Evolutionary conservation across 2,888 invertebrate genomes (phyloP).

Genomic region (Polyommatus iphigenia): DNA sequence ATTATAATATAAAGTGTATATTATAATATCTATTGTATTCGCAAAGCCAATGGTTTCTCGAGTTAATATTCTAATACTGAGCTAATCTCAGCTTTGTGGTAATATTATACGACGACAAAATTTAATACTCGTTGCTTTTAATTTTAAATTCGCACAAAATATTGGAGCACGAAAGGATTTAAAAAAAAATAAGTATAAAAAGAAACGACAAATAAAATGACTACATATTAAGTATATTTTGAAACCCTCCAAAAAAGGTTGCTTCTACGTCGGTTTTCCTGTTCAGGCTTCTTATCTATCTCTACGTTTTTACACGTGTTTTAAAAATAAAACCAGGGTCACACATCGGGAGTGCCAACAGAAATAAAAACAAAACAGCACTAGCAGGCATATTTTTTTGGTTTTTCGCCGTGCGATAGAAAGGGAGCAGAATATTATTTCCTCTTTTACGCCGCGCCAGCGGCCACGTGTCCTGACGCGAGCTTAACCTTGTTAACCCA

Average conservation of each 20-base stretch:
- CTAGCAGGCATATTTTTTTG: too few relatives aligned
- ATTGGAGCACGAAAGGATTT: not conserved
- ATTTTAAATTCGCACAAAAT: not conserved
- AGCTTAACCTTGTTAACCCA: too few relatives aligned
- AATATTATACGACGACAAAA: not conserved
- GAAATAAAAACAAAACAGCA: not conserved
- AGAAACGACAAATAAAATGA: not conserved
- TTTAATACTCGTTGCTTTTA: not conserved
- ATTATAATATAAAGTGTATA: not conserved
- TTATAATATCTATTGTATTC: not conserved
- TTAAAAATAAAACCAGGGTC: not conserved
- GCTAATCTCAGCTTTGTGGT: conserved; percentile 1
- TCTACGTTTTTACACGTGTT: not conserved
- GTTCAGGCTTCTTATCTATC: not conserved
- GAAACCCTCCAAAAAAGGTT: not conserved
- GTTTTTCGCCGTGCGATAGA: too few relatives aligned
- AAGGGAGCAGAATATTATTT: too few relatives aligned
- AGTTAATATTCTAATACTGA: not conserved
- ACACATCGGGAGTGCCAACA: not conserved
- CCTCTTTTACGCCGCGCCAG: too few relatives aligned
- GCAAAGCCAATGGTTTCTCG: not conserved
- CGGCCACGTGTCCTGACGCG: too few relatives aligned
- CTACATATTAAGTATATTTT: too few relatives aligned
- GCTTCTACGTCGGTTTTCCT: not conserved
- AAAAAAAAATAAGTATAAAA: not conserved